Base-by-base conservation (phyloP, 2,797 vertebrate species). In the Schizopygopsis pylzovi region DNA sequence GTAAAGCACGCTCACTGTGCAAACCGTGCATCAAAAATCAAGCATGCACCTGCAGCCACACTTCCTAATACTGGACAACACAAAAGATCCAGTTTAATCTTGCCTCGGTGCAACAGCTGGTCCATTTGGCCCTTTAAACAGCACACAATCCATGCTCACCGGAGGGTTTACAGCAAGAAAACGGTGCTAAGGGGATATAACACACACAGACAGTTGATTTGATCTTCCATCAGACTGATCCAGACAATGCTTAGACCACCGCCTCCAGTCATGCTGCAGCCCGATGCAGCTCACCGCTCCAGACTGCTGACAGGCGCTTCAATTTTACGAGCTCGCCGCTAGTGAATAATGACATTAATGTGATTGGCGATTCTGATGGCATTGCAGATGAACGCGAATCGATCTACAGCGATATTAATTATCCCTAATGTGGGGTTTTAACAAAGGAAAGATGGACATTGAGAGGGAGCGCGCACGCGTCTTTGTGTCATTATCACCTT, bases 401-500 rank as follows among this genome's bases (percentile, higher is more conserved):
- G 67, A 43, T 47, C 12, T 47, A 79, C 25, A 73, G 52, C 70
- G 15, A 33, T 59, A 49, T 59, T 52, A 54, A 82, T 45, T 45
- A 45, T 81, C 33, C 6, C 52, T 59, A 73, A 65, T 67, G 79
- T 49, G 82, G 70, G 77, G 85, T 70, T 87, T 90, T 86, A 92
- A 93, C 91, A 94, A 93, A 92, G 90, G 82, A 88, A 80, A 79
- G 72, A 71, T 43, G 88, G 85, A 87, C 37, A 20, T 1, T 56
- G 80, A 39, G 86, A 80, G 81, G 15, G 41, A 83, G 89, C 11
- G 86, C 88, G 90, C 84, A 72, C 85, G 84, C 88, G 80, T 89
- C 90, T 91, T 93, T 94, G 92, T 92, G 91, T 88, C 88, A 52
- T 83, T 28, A 68, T 39, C 90, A 85, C 88, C 85, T 81, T 88